phyloP scores from a whole-genome alignment of 2,888 invertebrate genomes.

The Morpho helenor region DNA sequence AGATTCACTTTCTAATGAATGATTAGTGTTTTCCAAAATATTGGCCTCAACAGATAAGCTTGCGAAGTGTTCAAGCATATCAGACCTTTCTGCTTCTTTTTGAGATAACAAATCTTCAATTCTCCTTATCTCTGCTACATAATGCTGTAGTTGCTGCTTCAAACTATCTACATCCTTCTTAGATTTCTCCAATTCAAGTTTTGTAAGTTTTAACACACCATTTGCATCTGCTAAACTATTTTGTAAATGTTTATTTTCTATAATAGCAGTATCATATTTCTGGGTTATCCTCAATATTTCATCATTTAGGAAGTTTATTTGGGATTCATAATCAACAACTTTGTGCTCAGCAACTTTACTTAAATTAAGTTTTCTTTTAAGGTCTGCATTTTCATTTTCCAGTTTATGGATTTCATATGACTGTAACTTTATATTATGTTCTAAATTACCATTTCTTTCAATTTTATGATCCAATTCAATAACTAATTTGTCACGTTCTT shows the following conservation, averaged over 20 bases:
- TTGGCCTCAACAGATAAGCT: constrained; percentile 88
- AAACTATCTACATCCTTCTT: constrained; percentile 85
- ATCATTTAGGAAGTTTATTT: constrained; percentile 77
- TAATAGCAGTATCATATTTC: constrained; percentile 78
- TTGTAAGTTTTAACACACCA: constrained; percentile 80
- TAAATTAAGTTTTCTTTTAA: constrained; percentile 74
- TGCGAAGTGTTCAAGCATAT: constrained; percentile 89
- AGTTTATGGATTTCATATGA: constrained; percentile 74
- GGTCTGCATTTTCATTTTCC: constrained; percentile 75
- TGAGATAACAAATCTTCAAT: constrained; percentile 87
- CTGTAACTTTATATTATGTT: constrained; percentile 82
- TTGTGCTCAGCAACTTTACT: constrained; percentile 70
- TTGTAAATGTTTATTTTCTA: constrained; percentile 86
- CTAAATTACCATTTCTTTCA: constrained; percentile 81
- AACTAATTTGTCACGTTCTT: constrained; percentile 84
- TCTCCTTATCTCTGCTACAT: constrained; percentile 88
- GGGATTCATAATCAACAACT: constrained; percentile 68
- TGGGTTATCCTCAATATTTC: constrained; percentile 78
- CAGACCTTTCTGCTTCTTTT: constrained; percentile 88
- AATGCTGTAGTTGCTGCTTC: constrained; percentile 88
- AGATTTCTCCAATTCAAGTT: constrained; percentile 83
- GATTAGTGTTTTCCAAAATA: constrained; percentile 87
- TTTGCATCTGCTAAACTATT: constrained; percentile 83
- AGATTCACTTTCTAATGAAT: constrained; percentile 87
- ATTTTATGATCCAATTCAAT: constrained; percentile 86